Conservation (phyloP, 2,113 vertebrate genomes). For the Colistium nudipinnis region DNA sequence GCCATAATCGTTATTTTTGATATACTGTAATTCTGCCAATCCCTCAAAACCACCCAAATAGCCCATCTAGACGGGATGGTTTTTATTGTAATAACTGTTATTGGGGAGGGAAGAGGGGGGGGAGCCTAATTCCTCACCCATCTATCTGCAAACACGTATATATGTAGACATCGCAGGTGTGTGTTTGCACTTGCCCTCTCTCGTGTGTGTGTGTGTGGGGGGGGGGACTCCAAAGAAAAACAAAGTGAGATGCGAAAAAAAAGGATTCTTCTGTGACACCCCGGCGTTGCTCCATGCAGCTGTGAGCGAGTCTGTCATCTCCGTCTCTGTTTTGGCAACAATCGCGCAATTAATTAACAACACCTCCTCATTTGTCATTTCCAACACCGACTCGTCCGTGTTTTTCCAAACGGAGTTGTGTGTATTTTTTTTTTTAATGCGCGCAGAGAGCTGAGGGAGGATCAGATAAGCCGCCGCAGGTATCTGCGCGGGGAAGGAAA, state of each 20-base stretch:
- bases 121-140: conserved; percentile 36
- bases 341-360: conserved; percentile 36
- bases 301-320: conserved; percentile 10
- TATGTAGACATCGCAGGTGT: conserved; percentile 52
- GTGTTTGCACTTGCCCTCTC: conserved; percentile 72
- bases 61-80: conserved; percentile 41
- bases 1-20: conserved; percentile 73
- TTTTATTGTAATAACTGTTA: conserved; percentile 69
- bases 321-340: conserved; percentile 39
- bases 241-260: conserved; percentile 31
- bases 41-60: conserved; percentile 46
- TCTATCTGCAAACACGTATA: conserved; percentile 47
- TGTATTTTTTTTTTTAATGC: not conserved
- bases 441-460: not conserved
- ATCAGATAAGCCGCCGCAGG: conserved; percentile 43
- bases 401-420: not conserved
- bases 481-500: not conserved
- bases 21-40: conserved; percentile 34
- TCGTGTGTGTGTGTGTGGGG: conserved; percentile 25
- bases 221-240: conserved; percentile 58
- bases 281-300: conserved; percentile 27
- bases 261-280: conserved; percentile 66
- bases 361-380: conserved; percentile 20
- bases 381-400: not conserved
- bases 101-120: conserved; percentile 33